Conservation (phyloP, 2,113 vertebrate genomes). For the Leptodactylus fuscus region DNA sequence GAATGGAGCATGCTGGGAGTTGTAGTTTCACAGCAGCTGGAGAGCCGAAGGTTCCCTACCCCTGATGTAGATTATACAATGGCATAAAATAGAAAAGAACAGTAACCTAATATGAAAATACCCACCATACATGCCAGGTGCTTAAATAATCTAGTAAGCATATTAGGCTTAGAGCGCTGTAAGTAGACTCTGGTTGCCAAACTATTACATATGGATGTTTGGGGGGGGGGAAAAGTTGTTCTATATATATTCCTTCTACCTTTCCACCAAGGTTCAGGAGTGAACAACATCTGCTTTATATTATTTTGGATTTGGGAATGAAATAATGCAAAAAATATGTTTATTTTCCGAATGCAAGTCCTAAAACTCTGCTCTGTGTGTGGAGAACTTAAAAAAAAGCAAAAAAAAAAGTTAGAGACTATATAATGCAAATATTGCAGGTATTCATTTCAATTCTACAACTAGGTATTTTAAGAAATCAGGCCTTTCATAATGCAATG, state of each 20-base stretch:
- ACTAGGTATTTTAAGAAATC: too few relatives aligned
- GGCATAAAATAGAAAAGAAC: slow-evolving; percentile 27
- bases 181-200: not conserved
- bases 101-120: slow-evolving; percentile 29
- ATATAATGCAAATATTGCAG: not conserved
- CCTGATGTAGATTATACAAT: too few relatives aligned
- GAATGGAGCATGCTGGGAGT: too few relatives aligned
- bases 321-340: slow-evolving; percentile 85
- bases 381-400: not conserved
- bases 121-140: slow-evolving; percentile 31
- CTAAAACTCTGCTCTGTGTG: slow-evolving; percentile 70
- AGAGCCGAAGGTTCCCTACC: too few relatives aligned
- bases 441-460: not conserved
- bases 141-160: slow-evolving; percentile 48
- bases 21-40: too few relatives aligned
- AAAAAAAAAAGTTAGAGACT: not conserved
- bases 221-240: not conserved
- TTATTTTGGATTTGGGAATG: slow-evolving; percentile 75
- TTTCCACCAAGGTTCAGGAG: slow-evolving; percentile 80
- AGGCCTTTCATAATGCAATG: too few relatives aligned
- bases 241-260: slow-evolving; percentile 69
- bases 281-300: slow-evolving; percentile 82
- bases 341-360: slow-evolving; percentile 77
- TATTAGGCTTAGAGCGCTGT: slow-evolving; percentile 39
- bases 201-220: slow-evolving; percentile 21